A percentile compares a stretch with the other conserved stretches of the same genome.
Conservation (phyloP, 2,113 vertebrate species). For the Lepus americanus region DNA sequence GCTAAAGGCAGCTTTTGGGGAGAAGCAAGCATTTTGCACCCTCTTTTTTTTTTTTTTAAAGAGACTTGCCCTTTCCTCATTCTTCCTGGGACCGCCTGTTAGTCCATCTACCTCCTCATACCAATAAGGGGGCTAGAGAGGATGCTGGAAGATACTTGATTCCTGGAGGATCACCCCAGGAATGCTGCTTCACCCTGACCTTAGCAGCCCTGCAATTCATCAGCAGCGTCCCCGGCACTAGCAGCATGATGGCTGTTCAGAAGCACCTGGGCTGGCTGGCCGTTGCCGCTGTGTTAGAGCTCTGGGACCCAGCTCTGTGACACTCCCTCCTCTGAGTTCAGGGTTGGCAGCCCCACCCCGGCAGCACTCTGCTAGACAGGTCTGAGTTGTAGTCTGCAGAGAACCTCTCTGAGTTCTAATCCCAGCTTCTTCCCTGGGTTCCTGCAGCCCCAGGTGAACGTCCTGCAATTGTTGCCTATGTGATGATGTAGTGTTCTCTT, state of each 20-base stretch:
- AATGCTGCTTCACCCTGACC: neutral
- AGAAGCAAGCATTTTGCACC: too few relatives aligned
- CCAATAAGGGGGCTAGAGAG: neutral
- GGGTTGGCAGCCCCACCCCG: neutral
- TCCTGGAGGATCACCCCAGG: neutral
- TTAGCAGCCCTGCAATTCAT: neutral
- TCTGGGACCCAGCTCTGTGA: neutral
- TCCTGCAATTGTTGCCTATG: neutral
- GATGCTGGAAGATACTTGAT: neutral
- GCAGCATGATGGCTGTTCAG: neutral
- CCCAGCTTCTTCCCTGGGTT: neutral
- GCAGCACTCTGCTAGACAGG: neutral
- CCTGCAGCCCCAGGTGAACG: neutral
- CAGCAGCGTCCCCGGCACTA: too few relatives aligned
- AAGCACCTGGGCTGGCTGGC: neutral
- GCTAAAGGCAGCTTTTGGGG: too few relatives aligned
- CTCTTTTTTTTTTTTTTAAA: too few relatives aligned
- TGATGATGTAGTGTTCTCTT: neutral
- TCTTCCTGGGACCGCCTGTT: too few relatives aligned
- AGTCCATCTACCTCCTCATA: too few relatives aligned
- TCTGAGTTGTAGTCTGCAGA: neutral
- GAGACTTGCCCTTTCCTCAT: too few relatives aligned
- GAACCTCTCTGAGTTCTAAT: neutral
- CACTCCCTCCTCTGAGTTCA: neutral
- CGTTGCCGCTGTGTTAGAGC: neutral